phyloP scores from a whole-genome alignment of 2,113 vertebrate genomes.

The Rhea americana region DNA sequence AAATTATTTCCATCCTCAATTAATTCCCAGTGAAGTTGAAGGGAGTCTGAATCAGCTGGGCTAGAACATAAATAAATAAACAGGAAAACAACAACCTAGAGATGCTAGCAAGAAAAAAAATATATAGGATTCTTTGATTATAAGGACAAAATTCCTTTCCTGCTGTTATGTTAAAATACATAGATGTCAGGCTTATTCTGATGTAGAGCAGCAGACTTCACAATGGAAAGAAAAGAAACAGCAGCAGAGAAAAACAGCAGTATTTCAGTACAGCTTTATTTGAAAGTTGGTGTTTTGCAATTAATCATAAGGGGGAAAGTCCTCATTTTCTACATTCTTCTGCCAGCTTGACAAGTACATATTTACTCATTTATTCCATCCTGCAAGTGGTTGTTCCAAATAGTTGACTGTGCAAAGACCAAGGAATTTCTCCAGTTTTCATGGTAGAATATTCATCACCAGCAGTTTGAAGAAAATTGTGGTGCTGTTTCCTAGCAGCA shows the following conservation, averaged over 20 bases:
- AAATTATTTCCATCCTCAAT: constrained; percentile 3
- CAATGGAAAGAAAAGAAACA: neutral
- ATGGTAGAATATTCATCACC: neutral
- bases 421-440: constrained; percentile 4
- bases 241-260: neutral
- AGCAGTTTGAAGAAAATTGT: neutral
- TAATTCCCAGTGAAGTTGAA: neutral
- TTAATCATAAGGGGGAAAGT: neutral
- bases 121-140: neutral
- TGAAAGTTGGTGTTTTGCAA: neutral
- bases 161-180: neutral
- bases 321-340: neutral
- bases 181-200: neutral
- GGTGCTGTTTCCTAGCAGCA: constrained; percentile 13
- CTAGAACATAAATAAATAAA: neutral
- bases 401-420: neutral
- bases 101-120: neutral
- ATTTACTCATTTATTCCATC: constrained; percentile 4
- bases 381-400: neutral
- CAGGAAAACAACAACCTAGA: neutral
- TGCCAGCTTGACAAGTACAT: neutral
- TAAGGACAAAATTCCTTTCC: neutral
- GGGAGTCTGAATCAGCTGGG: neutral
- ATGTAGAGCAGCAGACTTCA: neutral
- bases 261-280: neutral